Percentiles rank a stretch among this genome's conserved stretches.
Conservation (phyloP, 2,113 vertebrate genomes). For the Mystacornis crossleyi region DNA sequence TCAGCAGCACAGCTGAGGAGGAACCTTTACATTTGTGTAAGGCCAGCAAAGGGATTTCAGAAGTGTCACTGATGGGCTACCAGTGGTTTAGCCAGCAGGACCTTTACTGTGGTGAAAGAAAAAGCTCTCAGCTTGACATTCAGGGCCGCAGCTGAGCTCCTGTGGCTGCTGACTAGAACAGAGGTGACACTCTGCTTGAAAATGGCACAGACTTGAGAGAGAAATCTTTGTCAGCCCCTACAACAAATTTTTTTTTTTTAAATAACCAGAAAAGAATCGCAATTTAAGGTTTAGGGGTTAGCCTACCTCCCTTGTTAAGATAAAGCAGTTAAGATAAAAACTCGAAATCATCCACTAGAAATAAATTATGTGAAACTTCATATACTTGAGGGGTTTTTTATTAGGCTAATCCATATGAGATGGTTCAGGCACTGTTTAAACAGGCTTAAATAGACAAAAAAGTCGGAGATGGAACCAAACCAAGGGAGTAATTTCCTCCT, state of each 20-base stretch:
- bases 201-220: background rate
- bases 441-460: background rate
- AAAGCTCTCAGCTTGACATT: background rate
- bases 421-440: background rate
- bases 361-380: background rate
- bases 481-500: background rate
- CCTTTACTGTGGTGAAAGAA: background rate
- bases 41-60: background rate
- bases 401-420: background rate
- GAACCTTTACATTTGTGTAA: background rate
- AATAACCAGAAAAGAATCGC: background rate
- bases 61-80: background rate
- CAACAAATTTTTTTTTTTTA: background rate
- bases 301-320: background rate
- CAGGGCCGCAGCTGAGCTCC: background rate
- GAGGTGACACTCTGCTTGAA: background rate
- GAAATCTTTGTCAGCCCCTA: background rate
- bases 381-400: fast-evolving
- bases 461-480: background rate
- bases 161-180: background rate
- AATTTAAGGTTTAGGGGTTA: background rate
- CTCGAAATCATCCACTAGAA: background rate
- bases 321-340: background rate
- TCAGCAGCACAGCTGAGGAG: background rate
- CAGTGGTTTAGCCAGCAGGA: background rate